Percentiles rank a stretch among this genome's conserved stretches.
Evolutionary conservation across 2,797 vertebrate genomes (phyloP).

Genomic region (Ispidina picta): DNA sequence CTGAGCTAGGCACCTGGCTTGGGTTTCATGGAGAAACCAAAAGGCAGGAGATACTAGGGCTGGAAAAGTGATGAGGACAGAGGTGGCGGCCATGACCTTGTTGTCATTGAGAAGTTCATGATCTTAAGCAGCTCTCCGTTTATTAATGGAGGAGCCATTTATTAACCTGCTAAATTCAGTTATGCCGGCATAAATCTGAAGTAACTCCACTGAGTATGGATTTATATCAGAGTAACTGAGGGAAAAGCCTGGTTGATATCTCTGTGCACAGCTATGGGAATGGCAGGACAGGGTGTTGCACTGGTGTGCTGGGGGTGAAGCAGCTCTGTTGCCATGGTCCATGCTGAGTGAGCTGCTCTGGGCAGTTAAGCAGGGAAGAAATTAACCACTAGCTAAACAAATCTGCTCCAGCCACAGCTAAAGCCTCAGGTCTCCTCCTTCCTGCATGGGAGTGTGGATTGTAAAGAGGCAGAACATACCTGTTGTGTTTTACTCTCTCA

Average conservation of each 20-base stretch:
- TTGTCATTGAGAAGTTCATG: background rate
- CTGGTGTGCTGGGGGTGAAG: background rate
- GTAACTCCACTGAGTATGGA: background rate
- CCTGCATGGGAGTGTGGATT: background rate
- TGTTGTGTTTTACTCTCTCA: background rate
- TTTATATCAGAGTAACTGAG: rapidly evolving
- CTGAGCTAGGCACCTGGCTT: rapidly evolving
- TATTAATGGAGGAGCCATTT: constrained; percentile 31
- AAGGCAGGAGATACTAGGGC: rapidly evolving
- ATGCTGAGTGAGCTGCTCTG: background rate
- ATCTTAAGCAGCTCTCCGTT: constrained; percentile 34
- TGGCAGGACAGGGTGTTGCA: rapidly evolving
- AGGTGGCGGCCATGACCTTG: constrained; percentile 1
- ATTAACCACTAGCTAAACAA: background rate
- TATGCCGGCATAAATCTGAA: background rate
- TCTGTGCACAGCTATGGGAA: background rate
- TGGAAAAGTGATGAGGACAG: constrained; percentile 2
- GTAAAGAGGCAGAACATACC: background rate
- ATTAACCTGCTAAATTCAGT: constrained; percentile 15
- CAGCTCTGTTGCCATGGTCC: rapidly evolving
- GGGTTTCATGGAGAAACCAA: background rate
- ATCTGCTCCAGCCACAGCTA: background rate
- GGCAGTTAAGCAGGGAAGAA: background rate
- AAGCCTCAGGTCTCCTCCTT: background rate
- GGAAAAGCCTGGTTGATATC: background rate